Evolutionary conservation across 2,113 vertebrate genomes (phyloP).

Genomic region (Epinephelus lanceolatus): DNA sequence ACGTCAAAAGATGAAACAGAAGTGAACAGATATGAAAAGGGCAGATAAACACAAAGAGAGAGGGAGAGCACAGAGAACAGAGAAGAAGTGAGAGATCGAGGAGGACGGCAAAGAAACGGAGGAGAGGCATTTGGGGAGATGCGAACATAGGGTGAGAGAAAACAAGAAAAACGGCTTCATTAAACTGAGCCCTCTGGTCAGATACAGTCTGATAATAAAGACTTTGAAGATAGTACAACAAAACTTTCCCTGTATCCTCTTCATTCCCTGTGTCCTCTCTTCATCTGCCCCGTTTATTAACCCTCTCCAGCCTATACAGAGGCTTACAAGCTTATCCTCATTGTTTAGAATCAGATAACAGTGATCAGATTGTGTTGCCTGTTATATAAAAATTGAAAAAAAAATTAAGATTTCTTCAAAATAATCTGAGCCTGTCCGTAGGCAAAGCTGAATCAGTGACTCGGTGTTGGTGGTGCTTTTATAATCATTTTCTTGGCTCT

Average conservation of each 20-base stretch:
- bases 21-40: constrained; percentile 42
- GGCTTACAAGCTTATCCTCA: background rate
- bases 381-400: background rate
- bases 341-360: background rate
- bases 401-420: background rate
- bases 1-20: constrained; percentile 43
- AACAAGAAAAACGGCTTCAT: constrained; percentile 68
- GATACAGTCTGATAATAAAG: constrained; percentile 42
- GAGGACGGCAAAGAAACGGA: background rate
- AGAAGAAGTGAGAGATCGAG: constrained; percentile 16
- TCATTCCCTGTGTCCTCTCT: constrained; percentile 20
- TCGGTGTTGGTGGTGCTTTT: background rate
- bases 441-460: constrained; percentile 14
- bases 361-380: background rate
- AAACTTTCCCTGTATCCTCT: constrained; percentile 27
- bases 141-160: constrained; percentile 42
- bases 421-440: background rate
- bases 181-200: constrained; percentile 76
- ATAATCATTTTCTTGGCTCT: background rate
- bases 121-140: constrained; percentile 39
- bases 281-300: constrained; percentile 14
- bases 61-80: background rate
- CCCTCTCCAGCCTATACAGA: background rate
- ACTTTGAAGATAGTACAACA: constrained; percentile 60
- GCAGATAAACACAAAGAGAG: constrained; percentile 47